Evolutionary conservation across 2,888 invertebrate genomes (phyloP).

Genomic region (Andricus curvator): DNA sequence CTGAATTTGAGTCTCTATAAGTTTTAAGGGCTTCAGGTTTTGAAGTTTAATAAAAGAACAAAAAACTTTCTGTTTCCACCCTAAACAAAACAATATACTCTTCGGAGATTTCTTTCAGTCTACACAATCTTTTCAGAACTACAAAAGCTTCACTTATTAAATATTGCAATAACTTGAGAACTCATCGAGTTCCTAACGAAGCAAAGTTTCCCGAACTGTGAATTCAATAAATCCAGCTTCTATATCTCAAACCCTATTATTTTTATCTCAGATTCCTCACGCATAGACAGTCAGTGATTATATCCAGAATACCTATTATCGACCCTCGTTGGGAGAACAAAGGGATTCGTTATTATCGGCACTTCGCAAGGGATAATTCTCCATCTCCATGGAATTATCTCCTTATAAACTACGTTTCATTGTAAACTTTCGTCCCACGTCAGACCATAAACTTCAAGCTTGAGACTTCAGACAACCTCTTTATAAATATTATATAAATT

Average conservation of each 20-base stretch:
- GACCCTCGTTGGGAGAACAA: conserved; percentile 34
- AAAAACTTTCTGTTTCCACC: too few species aligned
- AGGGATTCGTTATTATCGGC: conserved; percentile 29
- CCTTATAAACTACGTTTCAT: conserved; percentile 9
- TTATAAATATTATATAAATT: conserved; percentile 25
- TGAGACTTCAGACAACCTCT: background rate
- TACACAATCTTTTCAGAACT: background rate
- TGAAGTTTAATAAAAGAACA: background rate
- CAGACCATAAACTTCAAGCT: background rate
- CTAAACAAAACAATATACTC: too few species aligned
- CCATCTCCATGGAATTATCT: conserved; percentile 19
- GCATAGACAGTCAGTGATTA: conserved; percentile 19
- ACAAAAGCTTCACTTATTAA: background rate
- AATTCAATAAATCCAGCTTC: background rate
- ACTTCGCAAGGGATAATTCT: conserved; percentile 11
- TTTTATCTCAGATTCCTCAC: conserved; percentile 11
- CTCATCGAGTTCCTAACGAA: background rate
- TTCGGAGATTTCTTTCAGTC: background rate
- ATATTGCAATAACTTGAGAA: background rate
- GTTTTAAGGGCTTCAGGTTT: background rate
- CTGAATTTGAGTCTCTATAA: background rate
- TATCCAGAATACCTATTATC: conserved; percentile 6
- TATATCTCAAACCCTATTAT: background rate
- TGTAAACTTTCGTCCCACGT: conserved; percentile 16
- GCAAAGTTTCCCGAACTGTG: background rate